phyloP scores from a whole-genome alignment of 2,888 invertebrate species.

The Ophion obscuratus region DNA sequence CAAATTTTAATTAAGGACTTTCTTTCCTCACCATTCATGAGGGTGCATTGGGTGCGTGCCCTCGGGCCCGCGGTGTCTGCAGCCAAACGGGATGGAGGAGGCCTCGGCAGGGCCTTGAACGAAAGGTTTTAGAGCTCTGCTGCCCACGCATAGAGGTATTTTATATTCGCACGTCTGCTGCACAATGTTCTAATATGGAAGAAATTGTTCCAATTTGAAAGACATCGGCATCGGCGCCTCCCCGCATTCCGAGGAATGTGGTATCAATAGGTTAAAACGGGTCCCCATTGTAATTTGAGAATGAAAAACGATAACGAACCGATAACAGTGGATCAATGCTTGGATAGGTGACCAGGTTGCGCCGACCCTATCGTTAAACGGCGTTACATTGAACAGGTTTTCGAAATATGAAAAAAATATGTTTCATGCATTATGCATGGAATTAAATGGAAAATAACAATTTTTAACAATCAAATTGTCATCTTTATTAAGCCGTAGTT shows the following conservation, averaged over 20 bases:
- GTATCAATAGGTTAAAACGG: neutral
- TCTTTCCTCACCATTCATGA: slow-evolving; percentile 70
- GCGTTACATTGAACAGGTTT: no score
- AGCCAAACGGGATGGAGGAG: slow-evolving; percentile 13
- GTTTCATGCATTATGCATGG: no score
- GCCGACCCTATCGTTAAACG: no score
- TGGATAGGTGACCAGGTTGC: neutral
- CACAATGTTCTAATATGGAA: slow-evolving; percentile 3
- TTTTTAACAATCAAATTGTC: no score
- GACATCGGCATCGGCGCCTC: neutral
- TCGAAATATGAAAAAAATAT: no score
- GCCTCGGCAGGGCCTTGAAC: slow-evolving; percentile 66
- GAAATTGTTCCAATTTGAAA: neutral
- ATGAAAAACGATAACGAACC: neutral
- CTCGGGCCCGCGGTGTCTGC: slow-evolving; percentile 64
- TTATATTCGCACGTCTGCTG: slow-evolving; percentile 56
- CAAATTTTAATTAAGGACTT: slow-evolving; percentile 77
- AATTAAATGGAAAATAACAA: no score
- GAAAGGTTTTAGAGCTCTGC: slow-evolving; percentile 69
- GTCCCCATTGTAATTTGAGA: neutral
- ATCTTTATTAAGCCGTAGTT: no score
- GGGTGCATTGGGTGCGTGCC: slow-evolving; percentile 70
- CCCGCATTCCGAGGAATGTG: neutral
- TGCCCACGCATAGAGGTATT: slow-evolving; percentile 60
- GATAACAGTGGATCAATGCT: neutral